Evolutionary conservation across 92 coral and sea anemone species (phyloP).

Genomic region (Actinostola sp.): DNA sequence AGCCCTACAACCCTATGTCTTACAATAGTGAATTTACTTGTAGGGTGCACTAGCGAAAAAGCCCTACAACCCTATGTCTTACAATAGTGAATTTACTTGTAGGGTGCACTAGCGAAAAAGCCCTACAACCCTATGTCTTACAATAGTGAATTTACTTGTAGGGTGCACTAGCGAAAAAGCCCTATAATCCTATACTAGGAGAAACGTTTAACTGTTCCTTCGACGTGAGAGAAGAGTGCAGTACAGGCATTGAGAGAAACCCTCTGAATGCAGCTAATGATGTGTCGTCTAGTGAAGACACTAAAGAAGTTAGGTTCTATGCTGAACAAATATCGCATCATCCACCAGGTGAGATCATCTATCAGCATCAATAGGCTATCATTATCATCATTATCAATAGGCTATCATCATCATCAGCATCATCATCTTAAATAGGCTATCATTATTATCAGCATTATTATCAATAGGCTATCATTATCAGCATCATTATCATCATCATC

Average conservation of each 20-base stretch:
- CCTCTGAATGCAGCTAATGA: slow-evolving; percentile 44
- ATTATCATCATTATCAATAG: too few relatives aligned
- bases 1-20: too few relatives aligned
- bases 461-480: too few relatives aligned
- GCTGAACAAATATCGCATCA: slow-evolving; percentile 99
- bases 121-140: background rate
- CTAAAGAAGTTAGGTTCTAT: slow-evolving; percentile 69
- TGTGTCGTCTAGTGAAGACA: slow-evolving; percentile 52
- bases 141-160: slow-evolving; percentile 3
- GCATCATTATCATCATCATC: too few relatives aligned
- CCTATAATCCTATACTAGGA: slow-evolving; percentile 97
- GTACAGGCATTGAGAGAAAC: slow-evolving; percentile 59
- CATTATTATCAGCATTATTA: too few relatives aligned
- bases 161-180: slow-evolving; percentile 96
- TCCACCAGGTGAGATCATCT: slow-evolving; percentile 84
- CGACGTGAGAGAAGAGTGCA: slow-evolving; percentile 69
- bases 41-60: too few relatives aligned
- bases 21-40: too few relatives aligned
- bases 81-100: too few relatives aligned
- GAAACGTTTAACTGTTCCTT: slow-evolving; percentile 94
- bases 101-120: too few relatives aligned
- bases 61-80: too few relatives aligned
- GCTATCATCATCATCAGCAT: too few relatives aligned
- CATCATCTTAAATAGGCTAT: too few relatives aligned
- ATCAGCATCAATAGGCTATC: background rate